A percentile compares a stretch with the other conserved stretches of the same genome.
These are phyloP conservation scores for Xerus rutilus DNA, from an alignment of 2,797 vertebrate genomes.

Conservation along the genomic window DNA sequence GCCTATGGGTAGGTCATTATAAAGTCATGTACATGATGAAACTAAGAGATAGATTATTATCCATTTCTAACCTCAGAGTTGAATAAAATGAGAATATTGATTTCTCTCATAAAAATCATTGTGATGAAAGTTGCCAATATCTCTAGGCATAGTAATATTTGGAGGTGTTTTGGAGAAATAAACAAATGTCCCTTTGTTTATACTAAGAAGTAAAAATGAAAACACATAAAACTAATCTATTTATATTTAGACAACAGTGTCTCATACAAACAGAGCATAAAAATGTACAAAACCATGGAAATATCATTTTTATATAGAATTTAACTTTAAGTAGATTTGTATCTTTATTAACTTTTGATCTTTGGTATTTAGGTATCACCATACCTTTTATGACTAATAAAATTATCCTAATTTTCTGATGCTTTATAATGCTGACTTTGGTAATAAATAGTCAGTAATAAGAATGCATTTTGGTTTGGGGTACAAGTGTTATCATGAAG, in stretches of 20 bases:
- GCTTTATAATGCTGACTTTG: neutral
- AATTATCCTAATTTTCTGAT: neutral
- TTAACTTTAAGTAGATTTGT: neutral
- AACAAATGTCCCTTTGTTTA: conserved; percentile 23
- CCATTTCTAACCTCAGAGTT: conserved; percentile 28
- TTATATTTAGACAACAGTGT: neutral
- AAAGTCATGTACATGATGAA: conserved; percentile 57
- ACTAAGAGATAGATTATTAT: conserved; percentile 56
- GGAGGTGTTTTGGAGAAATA: neutral
- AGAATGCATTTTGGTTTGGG: neutral
- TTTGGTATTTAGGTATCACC: neutral
- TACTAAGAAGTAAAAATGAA: neutral
- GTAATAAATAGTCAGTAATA: neutral
- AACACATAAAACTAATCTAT: neutral
- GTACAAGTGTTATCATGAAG: neutral
- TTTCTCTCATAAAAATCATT: conserved; percentile 40
- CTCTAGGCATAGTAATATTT: neutral
- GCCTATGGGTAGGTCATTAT: conserved; percentile 58
- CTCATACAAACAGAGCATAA: neutral
- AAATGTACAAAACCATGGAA: neutral
- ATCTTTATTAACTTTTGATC: neutral
- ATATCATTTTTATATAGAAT: neutral
- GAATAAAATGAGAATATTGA: conserved; percentile 54
- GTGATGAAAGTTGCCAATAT: neutral
- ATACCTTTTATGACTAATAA: neutral